Conservation (phyloP, 1,140 invertebrate species). For the Anastatus disparis region DNA sequence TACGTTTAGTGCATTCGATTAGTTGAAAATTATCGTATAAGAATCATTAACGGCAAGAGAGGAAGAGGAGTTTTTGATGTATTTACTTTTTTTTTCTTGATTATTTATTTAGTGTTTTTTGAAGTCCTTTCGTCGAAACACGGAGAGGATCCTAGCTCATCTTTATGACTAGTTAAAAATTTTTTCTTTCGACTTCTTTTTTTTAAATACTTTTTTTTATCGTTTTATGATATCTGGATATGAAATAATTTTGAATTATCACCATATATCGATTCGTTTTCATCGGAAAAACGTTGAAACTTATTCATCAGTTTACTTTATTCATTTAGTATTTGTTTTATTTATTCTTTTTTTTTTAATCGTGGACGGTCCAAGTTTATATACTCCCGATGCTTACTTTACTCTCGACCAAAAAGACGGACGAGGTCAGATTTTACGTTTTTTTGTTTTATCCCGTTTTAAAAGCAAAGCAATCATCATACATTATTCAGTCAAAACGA, state of each 20-base stretch:
- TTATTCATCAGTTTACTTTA: conserved; percentile 3
- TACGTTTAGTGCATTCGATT: conserved; percentile 52
- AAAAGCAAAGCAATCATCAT: conserved; percentile 15
- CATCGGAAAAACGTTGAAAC: background rate
- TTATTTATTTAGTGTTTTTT: conserved; percentile 15
- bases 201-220: background rate
- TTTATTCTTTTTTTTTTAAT: conserved; percentile 21
- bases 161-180: conserved; percentile 58
- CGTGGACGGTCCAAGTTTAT: conserved; percentile 37
- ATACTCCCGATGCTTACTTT: conserved; percentile 24
- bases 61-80: conserved; percentile 29
- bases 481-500: background rate
- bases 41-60: conserved; percentile 43
- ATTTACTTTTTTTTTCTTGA: conserved; percentile 12
- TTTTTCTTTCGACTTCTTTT: conserved; percentile 17
- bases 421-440: conserved; percentile 31
- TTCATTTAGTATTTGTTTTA: conserved; percentile 31
- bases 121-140: conserved; percentile 45
- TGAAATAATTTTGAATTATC: conserved; percentile 20
- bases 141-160: conserved; percentile 49
- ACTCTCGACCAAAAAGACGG: conserved; percentile 31
- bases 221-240: background rate
- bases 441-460: background rate
- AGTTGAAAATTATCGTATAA: conserved; percentile 48
- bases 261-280: conserved; percentile 15